Evolutionary conservation across 2,113 vertebrate genomes (phyloP), one percentile per base, ranked within the genome.

Genomic region (Cynopterus brachyotis): DNA sequence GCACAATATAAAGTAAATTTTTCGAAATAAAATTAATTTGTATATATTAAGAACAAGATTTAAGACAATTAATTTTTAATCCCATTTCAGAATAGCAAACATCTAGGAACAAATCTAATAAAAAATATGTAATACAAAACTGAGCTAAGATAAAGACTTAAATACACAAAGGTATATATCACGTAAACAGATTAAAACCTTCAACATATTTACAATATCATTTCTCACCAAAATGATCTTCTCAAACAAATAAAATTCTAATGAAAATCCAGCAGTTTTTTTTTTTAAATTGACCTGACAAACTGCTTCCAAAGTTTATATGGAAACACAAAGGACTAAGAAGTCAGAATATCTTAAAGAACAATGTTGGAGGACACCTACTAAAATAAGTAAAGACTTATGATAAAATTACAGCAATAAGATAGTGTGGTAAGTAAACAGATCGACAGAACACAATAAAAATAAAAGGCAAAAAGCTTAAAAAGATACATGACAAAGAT

Each of bases 1-100:
- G 3, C 24, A 45, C n/a, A 55, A 42, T 13, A 70, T 1, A 30
- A 87, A 73, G 47, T 86, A 90, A 89, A 94, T 87, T 75, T 88
- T 84, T 4, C 80, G 83, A 97, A 92, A 22, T 73, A 80, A 89
- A 91, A 66, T 70, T 80, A 81, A 79, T 94, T 73, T 70, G 45
- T 93, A 78, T 9, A 66, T 16, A n/a, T 37, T 13, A 84, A 4
- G 26, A 75, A 88, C 9, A 83, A 83, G 70, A 24, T 67, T 91
- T 64, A 47, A 89, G 70, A 96, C 73, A 60, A 73, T 28, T 3
- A 79, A 73, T 19, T 26, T 20, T 84, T 92, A 91, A 91, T 22
- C 66, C 1, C 28, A 32, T 53, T 88, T 75, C n/a, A 37, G 80
- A 83, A 94, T 62, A 90, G 30, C 30, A 92, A 92, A 57, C 37